Conservation (phyloP, 2,888 invertebrate species). For the Bugulina stolonifera region DNA sequence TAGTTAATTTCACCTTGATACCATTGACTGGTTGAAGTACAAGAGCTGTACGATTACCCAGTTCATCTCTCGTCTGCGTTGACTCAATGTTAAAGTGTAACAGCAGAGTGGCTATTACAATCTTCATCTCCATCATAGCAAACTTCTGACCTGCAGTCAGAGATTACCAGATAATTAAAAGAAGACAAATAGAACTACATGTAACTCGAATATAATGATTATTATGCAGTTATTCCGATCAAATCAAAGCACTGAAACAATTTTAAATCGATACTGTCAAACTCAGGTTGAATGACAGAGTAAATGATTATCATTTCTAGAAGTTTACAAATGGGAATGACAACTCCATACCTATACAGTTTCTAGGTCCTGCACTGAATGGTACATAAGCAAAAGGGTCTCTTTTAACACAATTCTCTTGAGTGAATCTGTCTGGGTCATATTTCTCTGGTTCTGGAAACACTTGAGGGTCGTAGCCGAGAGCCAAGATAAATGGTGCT, state of each 20-base stretch:
- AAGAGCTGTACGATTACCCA: conserved; percentile 60
- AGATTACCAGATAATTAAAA: too few relatives aligned
- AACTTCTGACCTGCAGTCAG: conserved; percentile 51
- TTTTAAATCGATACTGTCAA: too few relatives aligned
- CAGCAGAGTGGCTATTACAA: conserved; percentile 59
- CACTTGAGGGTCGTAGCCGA: conserved; percentile 61
- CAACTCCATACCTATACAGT: conserved; percentile 57
- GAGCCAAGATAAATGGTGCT: conserved; percentile 30
- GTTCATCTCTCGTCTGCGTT: conserved; percentile 59
- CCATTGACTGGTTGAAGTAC: conserved; percentile 61
- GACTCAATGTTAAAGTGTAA: conserved; percentile 59
- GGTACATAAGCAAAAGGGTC: conserved; percentile 58
- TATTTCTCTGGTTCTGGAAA: conserved; percentile 67
- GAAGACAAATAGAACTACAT: too few relatives aligned
- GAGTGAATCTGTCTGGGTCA: conserved; percentile 72
- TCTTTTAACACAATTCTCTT: conserved; percentile 67
- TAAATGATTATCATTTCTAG: too few relatives aligned
- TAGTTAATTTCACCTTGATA: conserved; percentile 53
- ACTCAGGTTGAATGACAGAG: too few relatives aligned
- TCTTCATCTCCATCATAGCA: conserved; percentile 56
- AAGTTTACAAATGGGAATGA: too few relatives aligned
- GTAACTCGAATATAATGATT: too few relatives aligned
- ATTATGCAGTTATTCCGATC: too few relatives aligned
- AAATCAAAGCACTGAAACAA: too few relatives aligned
- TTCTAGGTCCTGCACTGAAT: conserved; percentile 55